These are phyloP conservation scores for Heterodera filipjevi DNA, from an alignment of 2,888 invertebrate species.

Conservation along the genomic window DNA sequence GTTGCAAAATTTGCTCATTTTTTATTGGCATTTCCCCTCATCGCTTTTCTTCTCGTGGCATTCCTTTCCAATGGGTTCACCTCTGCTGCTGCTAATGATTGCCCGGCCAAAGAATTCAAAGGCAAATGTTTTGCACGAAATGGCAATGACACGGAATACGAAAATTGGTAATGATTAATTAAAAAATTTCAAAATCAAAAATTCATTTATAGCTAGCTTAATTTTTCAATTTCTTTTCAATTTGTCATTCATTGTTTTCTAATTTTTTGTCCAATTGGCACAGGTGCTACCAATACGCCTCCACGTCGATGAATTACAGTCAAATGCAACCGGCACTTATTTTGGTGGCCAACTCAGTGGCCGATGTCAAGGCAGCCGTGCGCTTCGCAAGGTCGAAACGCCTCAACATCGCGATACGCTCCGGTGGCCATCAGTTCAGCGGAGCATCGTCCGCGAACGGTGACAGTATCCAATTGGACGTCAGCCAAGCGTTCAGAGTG, in stretches of 20 bases:
- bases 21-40: too few species aligned
- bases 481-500: conserved; percentile 9
- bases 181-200: neutral
- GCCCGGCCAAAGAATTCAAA: neutral
- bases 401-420: conserved; percentile 11
- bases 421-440: conserved; percentile 16
- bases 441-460: conserved; percentile 1
- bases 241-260: too few species aligned
- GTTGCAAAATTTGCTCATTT: too few species aligned
- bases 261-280: neutral
- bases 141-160: neutral
- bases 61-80: too few species aligned
- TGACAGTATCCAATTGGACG: conserved; percentile 13
- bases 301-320: neutral
- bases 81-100: neutral
- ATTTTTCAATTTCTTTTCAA: too few species aligned
- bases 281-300: conserved; percentile 8
- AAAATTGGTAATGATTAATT: neutral
- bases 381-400: neutral
- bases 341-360: conserved; percentile 6
- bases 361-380: neutral
- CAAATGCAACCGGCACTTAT: neutral
- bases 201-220: too few species aligned
- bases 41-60: too few species aligned
- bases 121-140: neutral